Conservation (phyloP, 2,113 vertebrate species). For the Trinectes maculatus region DNA sequence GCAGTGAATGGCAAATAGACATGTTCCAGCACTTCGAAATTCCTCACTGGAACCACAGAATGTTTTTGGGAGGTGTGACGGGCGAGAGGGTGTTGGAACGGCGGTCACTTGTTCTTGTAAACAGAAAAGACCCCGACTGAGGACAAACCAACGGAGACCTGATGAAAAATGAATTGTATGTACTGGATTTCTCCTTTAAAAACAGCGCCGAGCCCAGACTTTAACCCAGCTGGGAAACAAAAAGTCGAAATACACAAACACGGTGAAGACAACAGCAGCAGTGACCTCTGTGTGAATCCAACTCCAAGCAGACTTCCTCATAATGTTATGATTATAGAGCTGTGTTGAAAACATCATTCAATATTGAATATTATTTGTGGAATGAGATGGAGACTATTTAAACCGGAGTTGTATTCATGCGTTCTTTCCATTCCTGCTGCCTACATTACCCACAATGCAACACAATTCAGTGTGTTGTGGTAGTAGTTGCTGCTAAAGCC, state of each 20-base stretch:
- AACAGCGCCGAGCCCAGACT: slow-evolving; percentile 13
- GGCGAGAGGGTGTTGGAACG: no score
- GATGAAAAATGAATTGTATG: background rate
- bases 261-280: background rate
- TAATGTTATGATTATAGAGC: no score
- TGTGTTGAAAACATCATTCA: no score
- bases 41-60: slow-evolving; percentile 53
- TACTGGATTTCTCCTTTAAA: slow-evolving; percentile 6
- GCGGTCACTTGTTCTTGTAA: slow-evolving; percentile 30
- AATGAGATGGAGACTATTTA: no score
- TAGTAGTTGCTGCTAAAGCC: no score
- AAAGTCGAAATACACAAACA: background rate
- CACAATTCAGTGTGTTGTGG: no score
- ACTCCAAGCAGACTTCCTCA: no score
- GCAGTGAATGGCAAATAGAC: slow-evolving; percentile 52
- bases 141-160: background rate
- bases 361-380: no score
- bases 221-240: background rate
- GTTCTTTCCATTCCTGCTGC: no score
- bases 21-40: slow-evolving; percentile 65
- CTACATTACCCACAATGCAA: no score
- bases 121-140: slow-evolving; percentile 12
- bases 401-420: no score
- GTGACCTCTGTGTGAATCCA: no score
- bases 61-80: slow-evolving; percentile 66